A percentile compares a stretch with the other conserved stretches of the same genome.
Conservation (phyloP, 2,113 vertebrate species). For the Dryoscopus gambensis region DNA sequence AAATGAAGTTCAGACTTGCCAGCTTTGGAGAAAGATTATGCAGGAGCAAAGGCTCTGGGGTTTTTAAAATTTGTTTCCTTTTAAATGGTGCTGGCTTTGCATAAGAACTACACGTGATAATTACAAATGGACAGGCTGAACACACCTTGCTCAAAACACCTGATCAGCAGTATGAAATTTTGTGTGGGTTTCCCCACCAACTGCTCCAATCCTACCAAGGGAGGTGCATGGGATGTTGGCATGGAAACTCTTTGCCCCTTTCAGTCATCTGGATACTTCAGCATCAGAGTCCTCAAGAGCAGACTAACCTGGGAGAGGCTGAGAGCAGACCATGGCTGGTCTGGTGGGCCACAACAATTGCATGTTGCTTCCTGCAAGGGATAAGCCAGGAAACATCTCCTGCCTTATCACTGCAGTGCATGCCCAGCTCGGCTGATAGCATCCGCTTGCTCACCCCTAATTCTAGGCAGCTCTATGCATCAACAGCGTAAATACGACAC, state of each 20-base stretch:
- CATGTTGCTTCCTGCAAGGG: background rate
- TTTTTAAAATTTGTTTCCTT: background rate
- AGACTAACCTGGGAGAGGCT: background rate
- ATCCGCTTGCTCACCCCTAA: background rate
- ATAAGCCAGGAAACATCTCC: background rate
- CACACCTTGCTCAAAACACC: background rate
- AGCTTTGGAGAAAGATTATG: background rate
- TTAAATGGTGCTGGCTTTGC: background rate
- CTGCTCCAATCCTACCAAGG: background rate
- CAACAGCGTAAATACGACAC: background rate
- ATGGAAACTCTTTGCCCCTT: background rate
- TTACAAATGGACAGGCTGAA: background rate
- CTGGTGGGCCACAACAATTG: background rate
- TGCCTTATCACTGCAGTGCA: background rate
- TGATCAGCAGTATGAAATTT: background rate
- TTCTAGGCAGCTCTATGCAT: background rate
- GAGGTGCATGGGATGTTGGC: background rate
- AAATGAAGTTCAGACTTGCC: background rate
- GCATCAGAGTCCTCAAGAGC: background rate
- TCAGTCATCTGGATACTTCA: background rate
- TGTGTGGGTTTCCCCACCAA: background rate
- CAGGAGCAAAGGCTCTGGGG: background rate
- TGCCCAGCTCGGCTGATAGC: background rate
- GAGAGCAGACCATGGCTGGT: background rate
- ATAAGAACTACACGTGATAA: background rate